A percentile compares a stretch with the other conserved stretches of the same genome.
Conservation (phyloP, 23 tunicate genomes). For the Styela plicata region DNA sequence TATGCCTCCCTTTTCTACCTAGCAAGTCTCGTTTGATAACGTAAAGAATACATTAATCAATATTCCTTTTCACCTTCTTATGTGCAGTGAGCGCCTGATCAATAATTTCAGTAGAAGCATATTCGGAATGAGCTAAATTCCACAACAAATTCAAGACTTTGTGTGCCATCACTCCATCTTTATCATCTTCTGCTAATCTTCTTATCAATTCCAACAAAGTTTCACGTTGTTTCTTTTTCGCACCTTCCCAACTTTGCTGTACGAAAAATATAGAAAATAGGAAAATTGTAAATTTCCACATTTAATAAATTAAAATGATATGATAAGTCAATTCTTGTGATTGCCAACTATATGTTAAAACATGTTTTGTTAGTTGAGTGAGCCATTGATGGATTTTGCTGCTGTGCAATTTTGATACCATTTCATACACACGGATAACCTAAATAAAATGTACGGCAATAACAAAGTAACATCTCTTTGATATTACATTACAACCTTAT, state of each 20-base stretch:
- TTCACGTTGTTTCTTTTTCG: conserved; percentile 38
- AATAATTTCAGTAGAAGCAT: conserved; percentile 38
- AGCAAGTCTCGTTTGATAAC: too few species aligned
- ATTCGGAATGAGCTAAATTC: conserved; percentile 28
- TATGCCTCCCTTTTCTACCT: too few species aligned
- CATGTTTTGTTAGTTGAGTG: too few species aligned
- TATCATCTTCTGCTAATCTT: conserved; percentile 39
- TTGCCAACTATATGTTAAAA: background rate
- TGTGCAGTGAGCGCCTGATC: conserved; percentile 36
- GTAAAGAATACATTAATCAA: too few species aligned
- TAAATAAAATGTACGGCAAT: too few species aligned
- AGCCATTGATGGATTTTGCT: too few species aligned
- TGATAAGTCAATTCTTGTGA: background rate
- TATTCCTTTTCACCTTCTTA: conserved; percentile 28
- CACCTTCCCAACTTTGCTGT: conserved; percentile 37
- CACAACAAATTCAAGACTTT: conserved; percentile 36
- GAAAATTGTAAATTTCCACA: background rate
- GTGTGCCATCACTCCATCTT: conserved; percentile 45
- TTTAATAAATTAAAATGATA: background rate
- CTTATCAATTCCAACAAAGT: conserved; percentile 32
- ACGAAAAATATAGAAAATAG: background rate
- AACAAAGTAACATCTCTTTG: too few species aligned
- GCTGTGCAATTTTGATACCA: too few species aligned
- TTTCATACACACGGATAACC: too few species aligned
- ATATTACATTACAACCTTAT: too few species aligned